phyloP scores from a whole-genome alignment of 2,797 vertebrate species.

The Rhinogobio ventralis region DNA sequence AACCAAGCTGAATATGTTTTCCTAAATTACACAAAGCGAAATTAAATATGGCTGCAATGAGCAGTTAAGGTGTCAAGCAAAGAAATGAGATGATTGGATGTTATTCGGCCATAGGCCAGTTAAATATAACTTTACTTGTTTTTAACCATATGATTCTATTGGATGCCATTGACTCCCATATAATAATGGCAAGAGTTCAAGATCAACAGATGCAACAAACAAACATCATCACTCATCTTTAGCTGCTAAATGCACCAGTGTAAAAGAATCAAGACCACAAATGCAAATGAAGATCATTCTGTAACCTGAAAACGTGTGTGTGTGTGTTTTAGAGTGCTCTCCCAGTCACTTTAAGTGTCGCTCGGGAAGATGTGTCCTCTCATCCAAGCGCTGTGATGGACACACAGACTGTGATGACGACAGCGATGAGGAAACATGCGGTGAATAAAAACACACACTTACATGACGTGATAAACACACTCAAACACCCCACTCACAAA shows the following conservation, averaged over 20 bases:
- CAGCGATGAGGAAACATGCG: constrained; percentile 92
- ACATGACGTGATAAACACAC: neutral
- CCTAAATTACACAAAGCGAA: neutral
- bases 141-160: too few relatives aligned
- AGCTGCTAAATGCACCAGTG: too few relatives aligned
- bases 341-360: constrained; percentile 94
- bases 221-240: too few relatives aligned
- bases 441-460: constrained; percentile 72
- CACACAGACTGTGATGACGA: constrained; percentile 93
- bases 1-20: neutral
- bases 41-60: too few relatives aligned
- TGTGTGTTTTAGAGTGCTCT: constrained; percentile 85
- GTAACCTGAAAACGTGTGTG: neutral
- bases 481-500: constrained; percentile 22
- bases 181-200: too few relatives aligned
- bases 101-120: too few relatives aligned
- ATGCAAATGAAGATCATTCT: neutral
- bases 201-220: neutral
- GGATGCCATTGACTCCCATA: too few relatives aligned
- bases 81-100: too few relatives aligned
- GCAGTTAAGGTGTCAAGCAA: too few relatives aligned
- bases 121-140: too few relatives aligned
- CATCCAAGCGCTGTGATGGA: constrained; percentile 90
- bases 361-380: constrained; percentile 90
- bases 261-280: too few relatives aligned